Evolutionary conservation across 2,113 vertebrate genomes (phyloP).

Genomic region (Bufo bufo): DNA sequence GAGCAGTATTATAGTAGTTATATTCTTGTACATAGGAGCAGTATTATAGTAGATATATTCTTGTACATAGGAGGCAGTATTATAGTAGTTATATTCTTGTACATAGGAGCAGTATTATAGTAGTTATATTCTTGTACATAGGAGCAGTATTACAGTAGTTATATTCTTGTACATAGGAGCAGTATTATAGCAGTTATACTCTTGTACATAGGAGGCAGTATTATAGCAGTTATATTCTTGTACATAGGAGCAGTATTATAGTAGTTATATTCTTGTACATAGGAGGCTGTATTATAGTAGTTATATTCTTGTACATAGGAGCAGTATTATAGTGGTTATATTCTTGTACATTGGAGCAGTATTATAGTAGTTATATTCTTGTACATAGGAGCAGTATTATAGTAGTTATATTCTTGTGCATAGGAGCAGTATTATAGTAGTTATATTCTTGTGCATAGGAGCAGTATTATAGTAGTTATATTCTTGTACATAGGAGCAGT

Average conservation of each 20-base stretch:
- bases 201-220: too few relatives aligned
- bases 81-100: slow-evolving; percentile 7
- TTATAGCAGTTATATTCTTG: too few relatives aligned
- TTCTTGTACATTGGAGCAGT: too few relatives aligned
- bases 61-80: neutral
- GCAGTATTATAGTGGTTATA: too few relatives aligned
- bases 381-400: slow-evolving; percentile 1
- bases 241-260: too few relatives aligned
- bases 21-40: slow-evolving; percentile 5
- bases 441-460: slow-evolving; percentile 6
- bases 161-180: slow-evolving; percentile 2
- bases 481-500: slow-evolving; percentile 7
- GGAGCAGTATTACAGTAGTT: slow-evolving; percentile 5
- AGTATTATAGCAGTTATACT: too few relatives aligned
- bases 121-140: slow-evolving; percentile 12
- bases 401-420: slow-evolving; percentile 15
- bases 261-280: too few relatives aligned
- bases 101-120: slow-evolving; percentile 15
- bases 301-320: too few relatives aligned
- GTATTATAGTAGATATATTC: slow-evolving; percentile 4
- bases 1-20: slow-evolving; percentile 12
- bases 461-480: slow-evolving; percentile 16
- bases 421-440: slow-evolving; percentile 8
- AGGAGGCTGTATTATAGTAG: too few relatives aligned
- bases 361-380: too few relatives aligned